A percentile compares a stretch with the other conserved stretches of the same genome.
Evolutionary conservation across 2,113 vertebrate genomes (phyloP).

Genomic region (Acanthisitta chloris): DNA sequence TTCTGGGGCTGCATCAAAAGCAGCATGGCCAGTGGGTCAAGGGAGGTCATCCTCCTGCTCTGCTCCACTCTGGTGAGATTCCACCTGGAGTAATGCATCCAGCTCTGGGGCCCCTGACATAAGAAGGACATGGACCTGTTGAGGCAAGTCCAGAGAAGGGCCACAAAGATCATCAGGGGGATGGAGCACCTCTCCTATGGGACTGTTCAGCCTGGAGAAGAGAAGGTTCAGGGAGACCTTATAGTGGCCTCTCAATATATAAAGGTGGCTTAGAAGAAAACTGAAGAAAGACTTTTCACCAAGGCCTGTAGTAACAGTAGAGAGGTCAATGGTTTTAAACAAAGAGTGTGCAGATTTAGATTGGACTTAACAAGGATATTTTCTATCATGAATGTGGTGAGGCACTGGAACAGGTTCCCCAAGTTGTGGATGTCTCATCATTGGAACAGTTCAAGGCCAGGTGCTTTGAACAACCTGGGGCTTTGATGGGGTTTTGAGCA

Average conservation of each 20-base stretch:
- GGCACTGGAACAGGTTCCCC: neutral
- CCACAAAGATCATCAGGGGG: neutral
- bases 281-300: neutral
- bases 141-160: neutral
- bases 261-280: neutral
- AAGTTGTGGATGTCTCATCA: neutral
- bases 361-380: neutral
- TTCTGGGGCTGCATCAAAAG: neutral
- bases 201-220: neutral
- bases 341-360: neutral
- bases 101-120: neutral
- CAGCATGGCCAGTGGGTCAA: rapidly evolving
- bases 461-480: neutral
- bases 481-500: neutral
- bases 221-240: neutral
- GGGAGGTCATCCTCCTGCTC: neutral
- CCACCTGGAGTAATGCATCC: neutral
- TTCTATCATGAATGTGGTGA: neutral
- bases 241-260: neutral
- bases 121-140: too few relatives aligned
- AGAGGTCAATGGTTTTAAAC: neutral
- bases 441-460: neutral
- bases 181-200: neutral
- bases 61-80: neutral
- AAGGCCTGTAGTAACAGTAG: neutral